Conservation (phyloP, 2,797 vertebrate genomes). For the Arnoldichthys spilopterus region DNA sequence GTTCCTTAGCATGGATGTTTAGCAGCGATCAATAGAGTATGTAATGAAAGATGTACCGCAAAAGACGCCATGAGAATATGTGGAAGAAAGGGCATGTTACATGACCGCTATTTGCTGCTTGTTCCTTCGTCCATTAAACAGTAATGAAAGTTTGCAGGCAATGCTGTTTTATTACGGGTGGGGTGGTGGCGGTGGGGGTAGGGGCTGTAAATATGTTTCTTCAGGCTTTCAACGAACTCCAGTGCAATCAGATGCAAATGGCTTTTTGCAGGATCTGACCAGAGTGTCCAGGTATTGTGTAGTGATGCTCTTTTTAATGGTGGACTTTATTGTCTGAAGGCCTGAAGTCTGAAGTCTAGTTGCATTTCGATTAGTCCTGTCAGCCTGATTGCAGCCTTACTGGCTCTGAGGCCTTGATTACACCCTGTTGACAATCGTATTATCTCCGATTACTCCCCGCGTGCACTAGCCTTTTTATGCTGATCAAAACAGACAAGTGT, state of each 20-base stretch:
- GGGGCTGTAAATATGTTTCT: slow-evolving; percentile 12
- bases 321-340: slow-evolving; percentile 42
- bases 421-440: slow-evolving; percentile 50
- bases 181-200: neutral
- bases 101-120: slow-evolving; percentile 23
- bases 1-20: slow-evolving; percentile 35
- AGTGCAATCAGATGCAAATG: neutral
- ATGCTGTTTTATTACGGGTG: neutral
- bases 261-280: slow-evolving; percentile 7
- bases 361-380: slow-evolving; percentile 68
- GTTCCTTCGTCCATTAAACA: slow-evolving; percentile 17
- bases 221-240: too few species aligned
- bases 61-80: slow-evolving; percentile 61
- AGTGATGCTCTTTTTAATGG: slow-evolving; percentile 47
- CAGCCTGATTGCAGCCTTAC: slow-evolving; percentile 60
- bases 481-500: slow-evolving; percentile 28
- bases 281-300: slow-evolving; percentile 32
- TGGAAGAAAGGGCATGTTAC: slow-evolving; percentile 60
- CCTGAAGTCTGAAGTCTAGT: slow-evolving; percentile 55
- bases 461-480: slow-evolving; percentile 8
- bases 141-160: neutral
- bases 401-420: slow-evolving; percentile 59
- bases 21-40: slow-evolving; percentile 76
- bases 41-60: slow-evolving; percentile 74
- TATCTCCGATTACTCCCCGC: slow-evolving; percentile 47